A percentile compares a stretch with the other conserved stretches of the same genome.
Conservation (phyloP, 1,140 invertebrate species). For the Ceratosolen solmsi region DNA sequence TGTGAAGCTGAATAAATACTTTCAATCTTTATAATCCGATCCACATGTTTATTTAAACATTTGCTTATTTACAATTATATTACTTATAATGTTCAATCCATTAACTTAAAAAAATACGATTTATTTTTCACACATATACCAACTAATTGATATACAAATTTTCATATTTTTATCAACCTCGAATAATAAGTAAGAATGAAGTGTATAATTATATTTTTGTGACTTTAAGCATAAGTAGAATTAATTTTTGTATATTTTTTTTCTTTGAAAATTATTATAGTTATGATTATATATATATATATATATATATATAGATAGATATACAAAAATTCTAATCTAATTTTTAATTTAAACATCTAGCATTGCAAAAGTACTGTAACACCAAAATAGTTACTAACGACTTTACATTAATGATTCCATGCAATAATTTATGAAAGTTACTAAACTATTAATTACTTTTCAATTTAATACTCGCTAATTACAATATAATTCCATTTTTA, state of each 20-base stretch:
- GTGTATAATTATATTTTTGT: conserved; percentile 16
- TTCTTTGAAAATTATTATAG: background rate
- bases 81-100: no score
- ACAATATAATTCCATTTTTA: background rate
- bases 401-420: background rate
- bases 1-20: background rate
- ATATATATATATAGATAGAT: no score
- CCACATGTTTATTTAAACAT: conserved; percentile 1
- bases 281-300: no score
- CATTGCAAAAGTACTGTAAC: conserved; percentile 21
- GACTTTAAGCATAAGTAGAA: conserved; percentile 4
- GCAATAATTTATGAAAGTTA: conserved; percentile 14
- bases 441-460: conserved; percentile 6
- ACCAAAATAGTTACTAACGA: conserved; percentile 22
- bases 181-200: background rate
- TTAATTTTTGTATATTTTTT: background rate
- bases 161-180: conserved; percentile 5
- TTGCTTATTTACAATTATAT: background rate
- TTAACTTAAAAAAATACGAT: background rate
- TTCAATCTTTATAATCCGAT: conserved; percentile 26
- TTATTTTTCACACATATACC: background rate
- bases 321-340: conserved; percentile 10
- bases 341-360: conserved; percentile 24
- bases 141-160: conserved; percentile 12
- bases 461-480: conserved; percentile 29